phyloP scores from a whole-genome alignment of 1,140 invertebrate species.

The Laupala kohalensis region DNA sequence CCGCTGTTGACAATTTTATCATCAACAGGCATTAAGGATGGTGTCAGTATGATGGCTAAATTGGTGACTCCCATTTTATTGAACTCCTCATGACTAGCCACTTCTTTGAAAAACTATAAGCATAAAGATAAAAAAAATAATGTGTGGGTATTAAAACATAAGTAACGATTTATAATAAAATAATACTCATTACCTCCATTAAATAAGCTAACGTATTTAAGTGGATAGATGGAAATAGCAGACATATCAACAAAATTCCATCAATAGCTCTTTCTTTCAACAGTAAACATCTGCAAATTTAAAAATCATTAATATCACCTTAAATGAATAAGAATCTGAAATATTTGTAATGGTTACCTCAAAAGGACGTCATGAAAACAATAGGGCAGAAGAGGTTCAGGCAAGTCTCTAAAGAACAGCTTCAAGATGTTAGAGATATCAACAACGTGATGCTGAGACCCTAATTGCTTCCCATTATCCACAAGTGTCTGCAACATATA shows the following conservation, averaged over 20 bases:
- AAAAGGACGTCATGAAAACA: constrained; percentile 59
- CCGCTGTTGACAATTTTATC: constrained; percentile 23
- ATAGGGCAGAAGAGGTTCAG: constrained; percentile 64
- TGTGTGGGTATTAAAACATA: constrained; percentile 1
- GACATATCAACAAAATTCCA: constrained; percentile 44
- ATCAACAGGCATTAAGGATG: constrained; percentile 66
- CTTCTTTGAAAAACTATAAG: constrained; percentile 39
- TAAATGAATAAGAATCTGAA: background rate
- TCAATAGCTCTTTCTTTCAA: constrained; percentile 30
- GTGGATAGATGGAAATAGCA: constrained; percentile 46
- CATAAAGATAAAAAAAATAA: constrained; percentile 12
- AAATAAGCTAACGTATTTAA: constrained; percentile 53
- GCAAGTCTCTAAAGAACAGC: constrained; percentile 64
- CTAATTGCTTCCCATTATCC: constrained; percentile 24
- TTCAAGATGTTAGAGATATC: constrained; percentile 74
- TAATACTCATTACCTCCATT: constrained; percentile 33
- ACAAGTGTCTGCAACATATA: constrained; percentile 23
- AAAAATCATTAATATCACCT: background rate
- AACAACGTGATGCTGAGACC: constrained; percentile 45
- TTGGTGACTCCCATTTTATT: constrained; percentile 75
- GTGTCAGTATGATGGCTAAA: constrained; percentile 64
- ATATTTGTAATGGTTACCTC: constrained; percentile 36
- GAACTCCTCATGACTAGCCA: constrained; percentile 41
- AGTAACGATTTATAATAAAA: background rate
- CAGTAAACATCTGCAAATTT: constrained; percentile 21